Conservation (phyloP, 1,140 invertebrate genomes). For the Platorchestia sp. region DNA sequence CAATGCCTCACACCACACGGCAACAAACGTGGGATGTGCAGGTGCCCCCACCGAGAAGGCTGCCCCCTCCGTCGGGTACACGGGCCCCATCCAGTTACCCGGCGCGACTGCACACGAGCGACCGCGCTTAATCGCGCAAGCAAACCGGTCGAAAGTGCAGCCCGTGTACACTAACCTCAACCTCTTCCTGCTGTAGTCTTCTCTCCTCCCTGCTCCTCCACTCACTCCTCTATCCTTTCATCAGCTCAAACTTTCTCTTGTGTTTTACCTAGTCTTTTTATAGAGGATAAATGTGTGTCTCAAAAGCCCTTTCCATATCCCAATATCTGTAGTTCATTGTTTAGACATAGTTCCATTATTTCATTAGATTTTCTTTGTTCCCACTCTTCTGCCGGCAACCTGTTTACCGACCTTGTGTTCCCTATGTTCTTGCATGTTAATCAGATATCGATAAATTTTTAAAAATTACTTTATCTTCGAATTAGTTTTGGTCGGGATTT, state of each 20-base stretch:
- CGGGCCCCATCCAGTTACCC: neutral
- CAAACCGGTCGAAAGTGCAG: conserved; percentile 3
- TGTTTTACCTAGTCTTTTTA: neutral
- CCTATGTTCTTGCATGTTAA: too few species aligned
- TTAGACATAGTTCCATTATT: neutral
- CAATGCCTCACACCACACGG: neutral
- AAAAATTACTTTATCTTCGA: too few species aligned
- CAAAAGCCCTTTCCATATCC: neutral
- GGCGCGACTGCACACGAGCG: neutral
- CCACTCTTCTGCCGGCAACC: neutral
- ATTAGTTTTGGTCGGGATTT: too few species aligned
- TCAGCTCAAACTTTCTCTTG: neutral
- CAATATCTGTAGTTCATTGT: neutral
- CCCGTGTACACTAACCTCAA: neutral
- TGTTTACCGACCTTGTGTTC: neutral
- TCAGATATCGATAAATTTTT: too few species aligned
- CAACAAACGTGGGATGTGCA: too few species aligned
- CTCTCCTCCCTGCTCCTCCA: neutral
- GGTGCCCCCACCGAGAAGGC: too few species aligned
- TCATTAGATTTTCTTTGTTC: neutral
- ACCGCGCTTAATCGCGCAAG: neutral
- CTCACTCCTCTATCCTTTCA: neutral
- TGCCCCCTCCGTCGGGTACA: too few species aligned
- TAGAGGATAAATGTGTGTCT: neutral
- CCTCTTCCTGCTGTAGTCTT: neutral